phyloP scores from a whole-genome alignment of 2,113 vertebrate genomes.

The Boulengeromyrus knoepffleri region DNA sequence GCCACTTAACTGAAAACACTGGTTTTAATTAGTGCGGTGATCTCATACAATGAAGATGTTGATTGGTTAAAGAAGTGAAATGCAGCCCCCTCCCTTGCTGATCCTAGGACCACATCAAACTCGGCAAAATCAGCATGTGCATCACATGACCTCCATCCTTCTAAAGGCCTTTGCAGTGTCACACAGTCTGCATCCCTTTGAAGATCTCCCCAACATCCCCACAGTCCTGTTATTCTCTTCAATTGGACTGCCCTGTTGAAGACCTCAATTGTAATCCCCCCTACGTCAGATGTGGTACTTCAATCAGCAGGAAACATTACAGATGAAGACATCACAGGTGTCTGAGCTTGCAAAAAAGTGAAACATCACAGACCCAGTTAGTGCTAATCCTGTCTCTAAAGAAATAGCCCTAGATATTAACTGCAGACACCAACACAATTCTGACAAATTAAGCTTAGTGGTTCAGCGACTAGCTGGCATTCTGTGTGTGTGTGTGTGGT shows the following conservation, averaged over 20 bases:
- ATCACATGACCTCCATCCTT: not conserved
- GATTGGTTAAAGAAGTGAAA: not conserved
- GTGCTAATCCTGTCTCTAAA: slow-evolving; percentile 43
- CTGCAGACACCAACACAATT: slow-evolving; percentile 64
- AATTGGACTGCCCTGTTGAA: not conserved
- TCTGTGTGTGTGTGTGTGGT: slow-evolving; percentile 25
- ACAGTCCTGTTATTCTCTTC: not conserved
- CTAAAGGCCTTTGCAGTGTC: not conserved
- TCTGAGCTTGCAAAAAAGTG: not conserved
- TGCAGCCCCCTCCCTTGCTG: not conserved
- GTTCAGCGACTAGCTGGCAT: slow-evolving; percentile 61
- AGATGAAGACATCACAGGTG: not conserved
- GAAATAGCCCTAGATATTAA: slow-evolving; percentile 65
- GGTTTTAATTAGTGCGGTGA: not conserved
- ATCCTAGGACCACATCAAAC: not conserved
- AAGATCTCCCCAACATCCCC: not conserved
- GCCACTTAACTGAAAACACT: not conserved
- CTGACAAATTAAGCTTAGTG: slow-evolving; percentile 56
- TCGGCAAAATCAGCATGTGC: not conserved
- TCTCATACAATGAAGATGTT: not conserved
- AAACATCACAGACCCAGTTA: not conserved
- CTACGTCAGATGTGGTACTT: not conserved
- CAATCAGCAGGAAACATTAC: not conserved
- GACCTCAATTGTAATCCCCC: not conserved
- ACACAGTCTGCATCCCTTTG: not conserved